These are phyloP conservation scores for Drosophila leonis DNA, from an alignment of 2,888 invertebrate species.

Conservation along the genomic window DNA sequence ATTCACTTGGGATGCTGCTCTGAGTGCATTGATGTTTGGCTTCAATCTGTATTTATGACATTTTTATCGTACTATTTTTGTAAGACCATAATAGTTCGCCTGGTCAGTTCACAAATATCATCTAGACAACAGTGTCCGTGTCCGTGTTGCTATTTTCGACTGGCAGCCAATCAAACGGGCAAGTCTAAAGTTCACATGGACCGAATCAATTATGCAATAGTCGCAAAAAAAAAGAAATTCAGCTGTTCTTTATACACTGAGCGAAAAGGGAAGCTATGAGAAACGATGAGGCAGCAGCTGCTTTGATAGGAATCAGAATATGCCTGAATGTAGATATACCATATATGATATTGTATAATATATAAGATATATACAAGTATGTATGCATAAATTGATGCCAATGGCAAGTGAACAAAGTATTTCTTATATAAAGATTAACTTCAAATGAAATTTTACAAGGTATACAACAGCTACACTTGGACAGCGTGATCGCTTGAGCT, in stretches of 20 bases:
- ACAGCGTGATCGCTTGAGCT: background rate
- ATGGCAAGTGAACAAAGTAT: too few relatives aligned
- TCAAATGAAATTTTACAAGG: background rate
- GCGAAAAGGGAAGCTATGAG: background rate
- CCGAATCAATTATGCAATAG: constrained; percentile 46
- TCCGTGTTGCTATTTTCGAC: constrained; percentile 52
- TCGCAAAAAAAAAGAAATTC: constrained; percentile 17
- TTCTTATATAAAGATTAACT: background rate
- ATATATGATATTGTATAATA: too few relatives aligned
- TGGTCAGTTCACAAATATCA: constrained; percentile 32
- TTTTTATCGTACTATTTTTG: constrained; percentile 17
- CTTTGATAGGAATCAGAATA: background rate
- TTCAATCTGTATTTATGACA: constrained; percentile 25
- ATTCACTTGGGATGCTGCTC: constrained; percentile 19
- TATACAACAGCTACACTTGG: background rate
- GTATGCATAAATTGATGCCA: too few relatives aligned
- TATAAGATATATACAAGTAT: too few relatives aligned
- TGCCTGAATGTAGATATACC: background rate
- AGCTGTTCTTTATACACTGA: constrained; percentile 7
- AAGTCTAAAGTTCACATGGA: constrained; percentile 26
- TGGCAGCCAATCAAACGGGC: constrained; percentile 61
- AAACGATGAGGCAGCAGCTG: background rate
- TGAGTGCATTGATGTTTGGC: constrained; percentile 13
- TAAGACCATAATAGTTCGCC: constrained; percentile 27
- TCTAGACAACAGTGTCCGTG: constrained; percentile 26